These are phyloP conservation scores for Drosophila yooni DNA, from an alignment of 2,888 invertebrate genomes.

Conservation along the genomic window DNA sequence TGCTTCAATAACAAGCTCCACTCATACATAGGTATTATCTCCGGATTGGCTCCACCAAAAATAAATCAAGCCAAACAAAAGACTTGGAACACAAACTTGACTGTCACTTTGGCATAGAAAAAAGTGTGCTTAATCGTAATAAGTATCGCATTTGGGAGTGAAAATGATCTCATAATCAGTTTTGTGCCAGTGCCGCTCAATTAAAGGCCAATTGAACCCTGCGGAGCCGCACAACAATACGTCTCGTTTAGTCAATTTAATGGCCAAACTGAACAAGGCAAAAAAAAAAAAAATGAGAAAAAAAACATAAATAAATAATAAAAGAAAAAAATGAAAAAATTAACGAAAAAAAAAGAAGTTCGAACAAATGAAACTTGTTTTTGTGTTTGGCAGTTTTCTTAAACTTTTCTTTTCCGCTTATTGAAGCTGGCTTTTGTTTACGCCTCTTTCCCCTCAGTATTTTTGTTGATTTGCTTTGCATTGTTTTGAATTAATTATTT, in stretches of 20 bases:
- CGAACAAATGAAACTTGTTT: conserved; percentile 50
- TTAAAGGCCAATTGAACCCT: conserved; percentile 57
- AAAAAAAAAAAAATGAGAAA: not conserved
- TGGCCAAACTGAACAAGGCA: conserved; percentile 32
- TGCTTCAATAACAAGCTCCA: not conserved
- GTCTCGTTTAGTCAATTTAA: conserved; percentile 48
- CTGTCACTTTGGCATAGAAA: conserved; percentile 9
- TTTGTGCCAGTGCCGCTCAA: conserved; percentile 26
- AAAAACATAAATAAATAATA: not conserved
- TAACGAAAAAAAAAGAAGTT: conserved; percentile 16
- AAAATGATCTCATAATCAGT: conserved; percentile 38
- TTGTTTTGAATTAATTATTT: conserved; percentile 81
- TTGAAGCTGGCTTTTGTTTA: conserved; percentile 38
- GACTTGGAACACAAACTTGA: conserved; percentile 44
- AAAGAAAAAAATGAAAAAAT: not conserved
- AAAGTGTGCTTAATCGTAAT: conserved; percentile 15
- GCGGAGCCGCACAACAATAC: conserved; percentile 41
- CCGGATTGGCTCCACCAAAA: not conserved
- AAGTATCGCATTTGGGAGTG: conserved; percentile 14
- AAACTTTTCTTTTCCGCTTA: conserved; percentile 61
- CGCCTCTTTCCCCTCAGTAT: not conserved
- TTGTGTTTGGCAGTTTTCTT: conserved; percentile 42
- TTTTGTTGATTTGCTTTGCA: conserved; percentile 60
- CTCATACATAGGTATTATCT: conserved; percentile 12
- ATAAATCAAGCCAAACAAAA: conserved; percentile 15